Conservation (phyloP, 2,113 vertebrate species). For the Barnardius zonarius region DNA sequence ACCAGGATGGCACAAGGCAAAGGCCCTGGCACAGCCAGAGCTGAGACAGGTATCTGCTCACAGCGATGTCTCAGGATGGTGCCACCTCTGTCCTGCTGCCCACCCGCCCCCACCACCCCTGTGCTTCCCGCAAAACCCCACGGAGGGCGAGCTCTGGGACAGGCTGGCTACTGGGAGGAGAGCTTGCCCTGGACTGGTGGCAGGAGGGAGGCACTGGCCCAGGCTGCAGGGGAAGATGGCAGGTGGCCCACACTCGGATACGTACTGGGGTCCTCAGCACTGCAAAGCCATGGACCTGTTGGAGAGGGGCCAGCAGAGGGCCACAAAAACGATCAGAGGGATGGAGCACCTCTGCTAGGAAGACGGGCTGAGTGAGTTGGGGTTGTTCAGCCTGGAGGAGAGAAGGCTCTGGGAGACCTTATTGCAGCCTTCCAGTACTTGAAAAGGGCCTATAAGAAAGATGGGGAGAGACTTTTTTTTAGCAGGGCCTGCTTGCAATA, state of each 20-base stretch:
- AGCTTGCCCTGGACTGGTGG: not conserved
- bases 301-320: not conserved
- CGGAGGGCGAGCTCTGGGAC: rapidly evolving
- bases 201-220: not conserved
- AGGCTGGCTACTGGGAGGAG: not conserved
- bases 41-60: not conserved
- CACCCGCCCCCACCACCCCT: rapidly evolving
- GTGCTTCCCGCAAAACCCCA: not conserved
- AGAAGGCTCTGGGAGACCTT: not conserved
- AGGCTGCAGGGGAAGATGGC: not conserved
- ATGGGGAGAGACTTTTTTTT: not conserved
- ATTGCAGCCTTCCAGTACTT: not conserved
- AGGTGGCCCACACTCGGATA: not conserved
- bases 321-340: not conserved
- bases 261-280: not conserved
- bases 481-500: not conserved
- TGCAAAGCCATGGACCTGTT: not conserved
- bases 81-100: not conserved
- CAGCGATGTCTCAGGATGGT: not conserved
- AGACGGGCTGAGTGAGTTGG: not conserved
- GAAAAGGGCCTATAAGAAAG: not conserved
- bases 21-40: not conserved
- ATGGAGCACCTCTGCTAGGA: not conserved
- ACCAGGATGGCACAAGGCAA: not conserved
- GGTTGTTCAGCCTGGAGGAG: not conserved